phyloP scores from a whole-genome alignment of 2,797 vertebrate species.

The Apogon hyalosoma region DNA sequence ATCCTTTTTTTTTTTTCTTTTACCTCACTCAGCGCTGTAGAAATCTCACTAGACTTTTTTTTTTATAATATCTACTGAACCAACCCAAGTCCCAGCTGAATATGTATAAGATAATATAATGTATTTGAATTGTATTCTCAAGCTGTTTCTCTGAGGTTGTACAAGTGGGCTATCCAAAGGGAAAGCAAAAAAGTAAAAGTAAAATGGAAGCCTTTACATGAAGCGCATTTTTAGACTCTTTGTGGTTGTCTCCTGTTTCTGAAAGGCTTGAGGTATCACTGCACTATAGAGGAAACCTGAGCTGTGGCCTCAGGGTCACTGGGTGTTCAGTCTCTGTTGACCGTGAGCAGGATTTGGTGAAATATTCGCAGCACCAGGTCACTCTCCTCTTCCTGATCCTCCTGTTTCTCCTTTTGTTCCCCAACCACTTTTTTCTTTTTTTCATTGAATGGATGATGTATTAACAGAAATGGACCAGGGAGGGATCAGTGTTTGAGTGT shows the following conservation, averaged over 20 bases:
- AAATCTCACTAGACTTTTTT: no score
- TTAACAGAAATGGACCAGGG: constrained; percentile 51
- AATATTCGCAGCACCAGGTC: constrained; percentile 49
- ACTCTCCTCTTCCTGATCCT: constrained; percentile 44
- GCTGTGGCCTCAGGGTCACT: constrained; percentile 56
- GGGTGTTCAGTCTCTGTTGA: constrained; percentile 61
- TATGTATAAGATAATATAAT: no score
- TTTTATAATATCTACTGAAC: no score
- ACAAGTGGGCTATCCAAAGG: background rate
- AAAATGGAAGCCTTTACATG: background rate
- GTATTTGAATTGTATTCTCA: no score
- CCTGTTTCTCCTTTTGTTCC: constrained; percentile 44
- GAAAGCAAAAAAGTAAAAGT: background rate
- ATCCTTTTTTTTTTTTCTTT: background rate
- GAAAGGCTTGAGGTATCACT: constrained; percentile 40
- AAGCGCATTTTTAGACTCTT: constrained; percentile 14
- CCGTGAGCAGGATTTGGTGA: constrained; percentile 48
- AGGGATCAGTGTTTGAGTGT: constrained; percentile 19
- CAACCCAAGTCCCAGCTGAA: no score
- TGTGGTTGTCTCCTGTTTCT: constrained; percentile 22
- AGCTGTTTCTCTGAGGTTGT: no score
- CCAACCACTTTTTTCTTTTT: constrained; percentile 31
- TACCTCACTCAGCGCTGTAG: background rate
- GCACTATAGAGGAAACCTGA: constrained; percentile 67
- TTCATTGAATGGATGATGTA: constrained; percentile 62